A percentile compares a stretch with the other conserved stretches of the same genome.
These are phyloP conservation scores for Hippocampus kuda DNA, from an alignment of 2,797 vertebrate species.

Conservation along the genomic window DNA sequence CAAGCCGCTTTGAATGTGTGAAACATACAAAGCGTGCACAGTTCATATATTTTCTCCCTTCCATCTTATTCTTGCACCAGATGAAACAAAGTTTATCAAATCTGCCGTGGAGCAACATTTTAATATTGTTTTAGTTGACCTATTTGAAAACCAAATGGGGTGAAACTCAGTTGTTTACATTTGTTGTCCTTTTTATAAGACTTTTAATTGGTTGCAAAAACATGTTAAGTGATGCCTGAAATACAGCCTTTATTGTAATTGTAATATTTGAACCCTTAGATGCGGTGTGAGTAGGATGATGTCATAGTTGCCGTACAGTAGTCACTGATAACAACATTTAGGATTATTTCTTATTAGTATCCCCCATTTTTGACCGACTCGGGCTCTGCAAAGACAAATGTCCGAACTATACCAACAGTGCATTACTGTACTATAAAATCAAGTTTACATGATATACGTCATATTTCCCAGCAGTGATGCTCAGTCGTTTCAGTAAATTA, in stretches of 20 bases:
- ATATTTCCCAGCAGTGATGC: slow-evolving; percentile 18
- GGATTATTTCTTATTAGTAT: neutral
- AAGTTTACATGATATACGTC: slow-evolving; percentile 42
- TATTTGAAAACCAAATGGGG: slow-evolving; percentile 10
- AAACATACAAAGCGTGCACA: neutral
- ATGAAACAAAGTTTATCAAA: slow-evolving; percentile 4
- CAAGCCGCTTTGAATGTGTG: neutral
- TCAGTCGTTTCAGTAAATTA: slow-evolving; percentile 10
- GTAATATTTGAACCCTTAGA: slow-evolving; percentile 46
- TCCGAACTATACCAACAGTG: slow-evolving; percentile 43
- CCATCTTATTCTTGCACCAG: neutral
- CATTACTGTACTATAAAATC: slow-evolving; percentile 25
- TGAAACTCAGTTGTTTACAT: slow-evolving; percentile 34
- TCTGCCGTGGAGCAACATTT: slow-evolving; percentile 11
- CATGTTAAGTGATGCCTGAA: slow-evolving; percentile 15
- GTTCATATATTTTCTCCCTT: neutral
- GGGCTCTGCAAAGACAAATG: slow-evolving; percentile 23
- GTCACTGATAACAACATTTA: slow-evolving; percentile 25
- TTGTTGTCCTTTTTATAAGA: slow-evolving; percentile 23
- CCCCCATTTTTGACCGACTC: neutral
- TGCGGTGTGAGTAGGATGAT: neutral
- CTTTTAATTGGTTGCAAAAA: slow-evolving; percentile 17
- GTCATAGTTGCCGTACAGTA: slow-evolving; percentile 3
- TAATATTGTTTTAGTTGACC: slow-evolving; percentile 14
- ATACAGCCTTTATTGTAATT: slow-evolving; percentile 7